These are phyloP conservation scores for Drosophila monieri DNA, from an alignment of 2,888 invertebrate genomes.

Conservation along the genomic window DNA sequence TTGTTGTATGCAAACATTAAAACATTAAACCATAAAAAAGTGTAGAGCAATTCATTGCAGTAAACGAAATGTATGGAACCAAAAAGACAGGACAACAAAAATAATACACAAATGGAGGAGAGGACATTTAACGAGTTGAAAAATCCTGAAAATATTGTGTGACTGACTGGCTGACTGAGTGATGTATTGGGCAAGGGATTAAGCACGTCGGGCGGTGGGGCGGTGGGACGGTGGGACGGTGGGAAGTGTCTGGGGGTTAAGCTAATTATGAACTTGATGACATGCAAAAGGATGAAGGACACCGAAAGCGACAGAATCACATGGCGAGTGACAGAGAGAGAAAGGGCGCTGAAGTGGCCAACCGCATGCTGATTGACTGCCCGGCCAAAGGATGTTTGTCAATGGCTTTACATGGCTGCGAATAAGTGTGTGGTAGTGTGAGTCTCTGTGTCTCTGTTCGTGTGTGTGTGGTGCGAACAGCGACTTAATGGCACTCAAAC, in stretches of 20 bases:
- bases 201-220: constrained; percentile 33
- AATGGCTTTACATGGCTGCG: constrained; percentile 34
- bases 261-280: constrained; percentile 65
- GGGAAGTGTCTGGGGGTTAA: constrained; percentile 20
- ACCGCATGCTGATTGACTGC: constrained; percentile 65
- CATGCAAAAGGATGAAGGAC: constrained; percentile 57
- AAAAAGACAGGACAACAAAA: constrained; percentile 23
- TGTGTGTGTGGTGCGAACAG: constrained; percentile 64
- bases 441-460: constrained; percentile 8
- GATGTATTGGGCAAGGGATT: constrained; percentile 41
- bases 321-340: constrained; percentile 4
- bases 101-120: constrained; percentile 36
- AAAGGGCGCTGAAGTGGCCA: constrained; percentile 46
- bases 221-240: neutral
- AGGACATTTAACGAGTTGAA: constrained; percentile 37
- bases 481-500: constrained; percentile 74
- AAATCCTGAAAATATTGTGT: constrained; percentile 65
- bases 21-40: constrained; percentile 39
- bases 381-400: constrained; percentile 45
- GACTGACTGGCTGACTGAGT: constrained; percentile 44
- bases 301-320: neutral
- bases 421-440: constrained; percentile 13
- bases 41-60: constrained; percentile 44
- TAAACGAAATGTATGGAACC: constrained; percentile 32
- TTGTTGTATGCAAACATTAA: constrained; percentile 23